Conservation (phyloP, 2,888 invertebrate genomes). For the Hedychridium roseum region DNA sequence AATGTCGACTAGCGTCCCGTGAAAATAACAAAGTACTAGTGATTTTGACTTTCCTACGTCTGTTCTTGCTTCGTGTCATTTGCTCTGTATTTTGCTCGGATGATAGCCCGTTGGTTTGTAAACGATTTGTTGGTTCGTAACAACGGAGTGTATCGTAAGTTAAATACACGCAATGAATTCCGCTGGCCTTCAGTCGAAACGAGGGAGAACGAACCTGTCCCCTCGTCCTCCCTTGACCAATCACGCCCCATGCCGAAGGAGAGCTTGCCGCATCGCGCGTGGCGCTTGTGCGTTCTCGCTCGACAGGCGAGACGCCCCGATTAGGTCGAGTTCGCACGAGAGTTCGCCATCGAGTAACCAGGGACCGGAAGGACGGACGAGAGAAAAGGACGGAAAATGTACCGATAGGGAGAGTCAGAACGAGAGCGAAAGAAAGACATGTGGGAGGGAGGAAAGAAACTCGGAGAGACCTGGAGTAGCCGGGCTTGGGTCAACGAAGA, state of each 20-base stretch:
- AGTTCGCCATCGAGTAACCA: slow-evolving; percentile 19
- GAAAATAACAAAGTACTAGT: too few species aligned
- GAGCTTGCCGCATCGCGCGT: slow-evolving; percentile 30
- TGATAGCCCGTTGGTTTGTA: too few species aligned
- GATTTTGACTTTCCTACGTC: too few species aligned
- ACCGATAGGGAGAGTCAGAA: neutral
- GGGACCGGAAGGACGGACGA: neutral
- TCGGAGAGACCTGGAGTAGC: neutral
- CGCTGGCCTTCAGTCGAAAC: slow-evolving; percentile 16
- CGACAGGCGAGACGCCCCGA: slow-evolving; percentile 25
- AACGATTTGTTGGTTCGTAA: neutral
- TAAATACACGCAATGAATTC: slow-evolving; percentile 24
- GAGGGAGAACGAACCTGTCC: slow-evolving; percentile 3
- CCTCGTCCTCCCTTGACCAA: slow-evolving; percentile 19
- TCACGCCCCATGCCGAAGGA: slow-evolving; percentile 25
- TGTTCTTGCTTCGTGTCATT: too few species aligned
- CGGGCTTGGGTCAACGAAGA: too few species aligned
- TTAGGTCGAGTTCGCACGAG: slow-evolving; percentile 31
- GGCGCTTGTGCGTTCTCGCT: slow-evolving; percentile 30
- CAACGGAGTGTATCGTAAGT: neutral
- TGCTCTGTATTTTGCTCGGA: too few species aligned
- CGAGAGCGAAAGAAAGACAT: neutral
- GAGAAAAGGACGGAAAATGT: neutral
- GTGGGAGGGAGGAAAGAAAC: neutral
- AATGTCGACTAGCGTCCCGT: too few species aligned